Conservation (phyloP, 2,797 vertebrate species). For the Trachurus trachurus region DNA sequence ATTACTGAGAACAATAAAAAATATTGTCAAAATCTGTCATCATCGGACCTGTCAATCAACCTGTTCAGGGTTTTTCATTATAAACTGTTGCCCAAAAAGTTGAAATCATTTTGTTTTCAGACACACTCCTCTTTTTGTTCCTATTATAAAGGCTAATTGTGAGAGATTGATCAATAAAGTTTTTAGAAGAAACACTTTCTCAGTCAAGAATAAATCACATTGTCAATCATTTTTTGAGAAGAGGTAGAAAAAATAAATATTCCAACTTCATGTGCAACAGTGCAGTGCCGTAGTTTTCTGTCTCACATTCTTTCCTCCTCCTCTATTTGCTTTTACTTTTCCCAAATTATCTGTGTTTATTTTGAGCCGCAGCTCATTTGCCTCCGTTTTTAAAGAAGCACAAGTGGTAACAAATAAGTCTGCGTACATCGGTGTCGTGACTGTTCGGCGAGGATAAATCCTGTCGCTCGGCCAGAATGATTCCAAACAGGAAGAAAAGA, state of each 20-base stretch:
- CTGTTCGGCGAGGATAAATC: slow-evolving; percentile 49
- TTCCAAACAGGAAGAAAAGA: slow-evolving; percentile 6
- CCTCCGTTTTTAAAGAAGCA: slow-evolving; percentile 30
- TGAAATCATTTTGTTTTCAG: too few species aligned
- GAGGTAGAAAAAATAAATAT: too few species aligned
- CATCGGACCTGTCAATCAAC: not conserved
- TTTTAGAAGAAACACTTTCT: too few species aligned
- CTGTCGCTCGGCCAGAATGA: slow-evolving; percentile 28
- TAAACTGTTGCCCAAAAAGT: too few species aligned
- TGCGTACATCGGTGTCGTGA: slow-evolving; percentile 30
- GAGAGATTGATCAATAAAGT: too few species aligned
- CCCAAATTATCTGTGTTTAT: slow-evolving; percentile 54
- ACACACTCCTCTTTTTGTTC: too few species aligned
- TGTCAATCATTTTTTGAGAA: too few species aligned
- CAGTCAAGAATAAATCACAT: too few species aligned
- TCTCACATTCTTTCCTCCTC: slow-evolving; percentile 8
- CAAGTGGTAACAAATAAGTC: slow-evolving; percentile 41
- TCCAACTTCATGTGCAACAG: too few species aligned
- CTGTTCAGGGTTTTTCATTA: not conserved
- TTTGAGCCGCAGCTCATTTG: slow-evolving; percentile 52
- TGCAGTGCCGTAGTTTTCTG: not conserved
- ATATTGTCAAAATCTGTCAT: not conserved
- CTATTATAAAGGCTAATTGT: too few species aligned
- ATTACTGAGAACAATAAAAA: not conserved
- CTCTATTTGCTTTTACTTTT: not conserved